phyloP scores from a whole-genome alignment of 2,113 vertebrate species.

The Pterocles orientalis region DNA sequence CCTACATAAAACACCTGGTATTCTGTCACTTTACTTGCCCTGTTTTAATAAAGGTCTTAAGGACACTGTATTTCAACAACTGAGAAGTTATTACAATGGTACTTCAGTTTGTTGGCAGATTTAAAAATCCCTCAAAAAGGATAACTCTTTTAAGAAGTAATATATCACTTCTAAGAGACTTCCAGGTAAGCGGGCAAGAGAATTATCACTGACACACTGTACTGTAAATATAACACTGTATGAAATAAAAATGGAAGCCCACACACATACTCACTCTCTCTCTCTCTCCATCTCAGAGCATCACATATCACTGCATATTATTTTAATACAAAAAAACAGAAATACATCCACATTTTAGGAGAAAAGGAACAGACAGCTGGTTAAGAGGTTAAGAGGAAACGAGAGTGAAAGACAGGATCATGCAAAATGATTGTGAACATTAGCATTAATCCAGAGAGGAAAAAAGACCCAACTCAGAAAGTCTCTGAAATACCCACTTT shows the following conservation, averaged over 20 bases:
- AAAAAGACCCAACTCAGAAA: not conserved
- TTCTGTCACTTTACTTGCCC: not conserved
- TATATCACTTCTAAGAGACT: not conserved
- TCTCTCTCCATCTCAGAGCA: not conserved
- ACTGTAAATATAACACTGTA: not conserved
- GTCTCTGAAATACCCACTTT: not conserved
- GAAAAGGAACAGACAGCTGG: not conserved
- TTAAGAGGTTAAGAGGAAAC: not conserved
- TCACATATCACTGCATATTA: not conserved
- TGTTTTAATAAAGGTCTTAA: not conserved
- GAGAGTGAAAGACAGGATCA: not conserved
- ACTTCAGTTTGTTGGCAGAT: not conserved
- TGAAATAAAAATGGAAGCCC: not conserved
- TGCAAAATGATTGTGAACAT: not conserved
- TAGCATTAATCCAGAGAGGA: not conserved
- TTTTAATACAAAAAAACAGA: not conserved
- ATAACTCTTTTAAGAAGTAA: not conserved
- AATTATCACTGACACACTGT: not conserved
- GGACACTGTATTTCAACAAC: not conserved
- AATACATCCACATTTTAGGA: not conserved
- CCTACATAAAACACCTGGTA: not conserved
- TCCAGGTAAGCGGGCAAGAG: not conserved
- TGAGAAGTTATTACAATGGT: not conserved
- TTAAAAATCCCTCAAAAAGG: not conserved
- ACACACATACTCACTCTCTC: no score